These are phyloP conservation scores for Calosoma granatense DNA, from an alignment of 1,140 invertebrate genomes.

Conservation along the genomic window DNA sequence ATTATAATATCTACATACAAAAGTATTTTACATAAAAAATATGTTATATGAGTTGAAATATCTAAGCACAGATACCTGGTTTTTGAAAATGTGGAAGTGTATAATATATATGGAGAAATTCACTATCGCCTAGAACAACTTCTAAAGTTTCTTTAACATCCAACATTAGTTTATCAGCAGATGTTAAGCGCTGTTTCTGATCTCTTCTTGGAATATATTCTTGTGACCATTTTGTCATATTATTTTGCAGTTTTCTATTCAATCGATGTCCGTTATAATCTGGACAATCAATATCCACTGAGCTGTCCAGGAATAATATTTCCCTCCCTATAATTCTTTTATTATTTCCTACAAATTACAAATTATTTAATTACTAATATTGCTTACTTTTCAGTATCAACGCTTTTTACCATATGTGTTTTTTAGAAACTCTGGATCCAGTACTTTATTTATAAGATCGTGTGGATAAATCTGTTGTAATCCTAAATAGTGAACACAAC, in stretches of 20 bases:
- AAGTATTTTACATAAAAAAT: slow-evolving; percentile 3
- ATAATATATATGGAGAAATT: slow-evolving; percentile 36
- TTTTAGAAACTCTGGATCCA: slow-evolving; percentile 36
- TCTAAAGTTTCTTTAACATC: slow-evolving; percentile 31
- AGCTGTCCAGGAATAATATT: slow-evolving; percentile 42
- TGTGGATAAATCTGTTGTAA: slow-evolving; percentile 37
- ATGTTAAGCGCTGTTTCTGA: slow-evolving; percentile 33
- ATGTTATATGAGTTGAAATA: background rate
- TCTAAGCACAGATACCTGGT: slow-evolving; percentile 28
- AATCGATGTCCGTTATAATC: slow-evolving; percentile 44
- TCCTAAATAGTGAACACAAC: slow-evolving; percentile 38
- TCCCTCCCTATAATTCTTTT: slow-evolving; percentile 32
- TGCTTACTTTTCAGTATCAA: background rate
- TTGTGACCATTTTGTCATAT: slow-evolving; percentile 35
- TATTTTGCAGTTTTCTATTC: slow-evolving; percentile 25
- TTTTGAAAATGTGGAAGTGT: slow-evolving; percentile 45
- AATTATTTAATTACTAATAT: background rate
- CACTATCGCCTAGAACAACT: slow-evolving; percentile 29
- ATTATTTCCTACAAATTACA: background rate
- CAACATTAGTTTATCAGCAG: slow-evolving; percentile 35
- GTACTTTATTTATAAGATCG: slow-evolving; percentile 37
- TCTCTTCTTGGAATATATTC: slow-evolving; percentile 36
- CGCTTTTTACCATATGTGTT: slow-evolving; percentile 31
- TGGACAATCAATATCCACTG: slow-evolving; percentile 43
- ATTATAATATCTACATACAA: slow-evolving; percentile 45